These are phyloP conservation scores for Meandrina meandrites DNA, from an alignment of 92 coral and sea anemone species.

Conservation along the genomic window DNA sequence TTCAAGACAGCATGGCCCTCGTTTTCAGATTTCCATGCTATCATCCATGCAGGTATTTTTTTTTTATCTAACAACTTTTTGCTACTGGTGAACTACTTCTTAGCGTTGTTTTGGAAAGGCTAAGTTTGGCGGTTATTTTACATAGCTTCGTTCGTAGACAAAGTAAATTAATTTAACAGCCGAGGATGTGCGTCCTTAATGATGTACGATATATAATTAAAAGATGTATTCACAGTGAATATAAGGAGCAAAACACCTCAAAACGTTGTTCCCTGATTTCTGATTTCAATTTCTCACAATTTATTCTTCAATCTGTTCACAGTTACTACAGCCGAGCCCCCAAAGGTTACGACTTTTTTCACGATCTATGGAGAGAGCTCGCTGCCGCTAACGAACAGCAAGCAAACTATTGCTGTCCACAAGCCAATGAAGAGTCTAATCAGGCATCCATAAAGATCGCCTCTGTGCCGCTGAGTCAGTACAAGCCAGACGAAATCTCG, in stretches of 20 bases:
- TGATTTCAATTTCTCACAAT: too few species aligned
- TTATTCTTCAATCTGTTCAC: neutral
- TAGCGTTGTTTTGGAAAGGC: too few species aligned
- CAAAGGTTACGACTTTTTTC: neutral
- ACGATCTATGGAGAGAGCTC: conserved; percentile 18
- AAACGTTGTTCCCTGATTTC: too few species aligned
- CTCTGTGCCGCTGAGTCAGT: conserved; percentile 44
- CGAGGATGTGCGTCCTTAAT: too few species aligned
- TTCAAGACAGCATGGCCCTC: conserved; percentile 27
- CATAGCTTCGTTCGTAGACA: too few species aligned
- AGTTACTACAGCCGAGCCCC: neutral
- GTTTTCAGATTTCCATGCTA: conserved; percentile 33
- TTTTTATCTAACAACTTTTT: too few species aligned
- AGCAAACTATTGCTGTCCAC: neutral
- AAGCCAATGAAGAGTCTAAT: neutral
- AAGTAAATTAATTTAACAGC: too few species aligned
- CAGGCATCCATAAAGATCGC: conserved; percentile 38
- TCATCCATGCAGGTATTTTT: neutral
- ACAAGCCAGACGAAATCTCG: conserved; percentile 64
- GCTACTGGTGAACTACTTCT: too few species aligned
- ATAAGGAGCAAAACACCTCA: too few species aligned
- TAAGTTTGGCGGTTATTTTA: too few species aligned
- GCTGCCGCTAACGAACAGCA: neutral
- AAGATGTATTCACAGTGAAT: too few species aligned
- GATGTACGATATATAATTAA: too few species aligned